Evolutionary conservation across 2,888 invertebrate species (phyloP).

Genomic region (Antheraea assamensis): DNA sequence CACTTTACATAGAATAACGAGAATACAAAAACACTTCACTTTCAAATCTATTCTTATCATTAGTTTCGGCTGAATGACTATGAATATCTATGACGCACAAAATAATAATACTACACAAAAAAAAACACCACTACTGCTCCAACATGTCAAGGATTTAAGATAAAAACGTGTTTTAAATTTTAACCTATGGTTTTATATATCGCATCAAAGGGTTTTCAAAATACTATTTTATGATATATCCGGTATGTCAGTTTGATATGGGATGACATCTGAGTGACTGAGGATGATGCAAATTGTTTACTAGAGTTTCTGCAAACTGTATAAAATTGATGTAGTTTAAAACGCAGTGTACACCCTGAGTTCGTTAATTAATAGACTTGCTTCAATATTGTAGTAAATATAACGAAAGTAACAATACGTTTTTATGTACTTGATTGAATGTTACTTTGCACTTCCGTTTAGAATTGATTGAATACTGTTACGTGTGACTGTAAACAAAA

Average conservation of each 20-base stretch:
- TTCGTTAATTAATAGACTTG: not conserved
- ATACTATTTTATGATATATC: not conserved
- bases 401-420: not conserved
- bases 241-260: constrained; percentile 14
- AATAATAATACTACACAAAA: not conserved
- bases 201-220: not conserved
- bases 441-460: too few species aligned
- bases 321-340: not conserved
- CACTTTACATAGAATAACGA: not conserved
- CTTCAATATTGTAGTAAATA: not conserved
- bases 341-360: not conserved
- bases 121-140: not conserved
- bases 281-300: constrained; percentile 1
- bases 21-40: constrained; percentile 1
- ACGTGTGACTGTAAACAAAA: too few species aligned
- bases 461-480: too few species aligned
- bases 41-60: not conserved
- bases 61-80: not conserved
- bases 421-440: too few species aligned
- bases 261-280: constrained; percentile 9
- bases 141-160: not conserved
- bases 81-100: not conserved
- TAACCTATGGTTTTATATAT: not conserved
- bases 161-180: not conserved
- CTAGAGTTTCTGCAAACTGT: not conserved